Conservation (phyloP, 2,113 vertebrate species). For the Salvelinus sp. region DNA sequence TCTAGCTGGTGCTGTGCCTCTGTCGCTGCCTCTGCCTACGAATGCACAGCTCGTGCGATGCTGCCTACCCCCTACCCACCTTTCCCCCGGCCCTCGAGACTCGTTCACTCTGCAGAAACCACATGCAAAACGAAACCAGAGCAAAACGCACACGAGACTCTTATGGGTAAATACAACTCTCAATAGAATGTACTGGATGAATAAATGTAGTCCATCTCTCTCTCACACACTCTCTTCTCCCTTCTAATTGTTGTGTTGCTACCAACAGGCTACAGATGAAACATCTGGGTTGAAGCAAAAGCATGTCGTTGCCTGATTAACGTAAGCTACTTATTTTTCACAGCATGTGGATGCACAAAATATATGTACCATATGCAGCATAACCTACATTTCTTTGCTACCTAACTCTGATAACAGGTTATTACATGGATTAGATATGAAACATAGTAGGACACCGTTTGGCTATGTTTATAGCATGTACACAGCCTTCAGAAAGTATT, state of each 20-base stretch:
- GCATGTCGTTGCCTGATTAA: neutral
- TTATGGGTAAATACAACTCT: too few species aligned
- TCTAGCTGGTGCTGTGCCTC: conserved; percentile 31
- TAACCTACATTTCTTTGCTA: too few species aligned
- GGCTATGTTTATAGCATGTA: too few species aligned
- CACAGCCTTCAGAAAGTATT: too few species aligned
- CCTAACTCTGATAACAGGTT: neutral
- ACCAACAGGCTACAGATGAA: neutral
- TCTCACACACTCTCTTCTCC: neutral
- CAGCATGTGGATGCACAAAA: neutral
- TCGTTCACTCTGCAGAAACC: neutral
- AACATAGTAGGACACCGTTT: neutral
- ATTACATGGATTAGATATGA: neutral
- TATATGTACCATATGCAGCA: neutral
- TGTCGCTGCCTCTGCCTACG: conserved; percentile 6
- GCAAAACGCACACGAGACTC: neutral
- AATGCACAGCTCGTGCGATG: neutral
- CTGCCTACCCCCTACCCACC: neutral
- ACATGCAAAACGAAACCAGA: neutral
- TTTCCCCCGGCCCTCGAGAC: neutral
- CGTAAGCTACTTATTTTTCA: neutral
- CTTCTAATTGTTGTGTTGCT: neutral
- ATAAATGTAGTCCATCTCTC: neutral
- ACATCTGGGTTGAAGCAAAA: neutral
- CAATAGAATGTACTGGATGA: neutral